Evolutionary conservation across 2,113 vertebrate species (phyloP).

Genomic region (Myxocyprinus asiaticus): DNA sequence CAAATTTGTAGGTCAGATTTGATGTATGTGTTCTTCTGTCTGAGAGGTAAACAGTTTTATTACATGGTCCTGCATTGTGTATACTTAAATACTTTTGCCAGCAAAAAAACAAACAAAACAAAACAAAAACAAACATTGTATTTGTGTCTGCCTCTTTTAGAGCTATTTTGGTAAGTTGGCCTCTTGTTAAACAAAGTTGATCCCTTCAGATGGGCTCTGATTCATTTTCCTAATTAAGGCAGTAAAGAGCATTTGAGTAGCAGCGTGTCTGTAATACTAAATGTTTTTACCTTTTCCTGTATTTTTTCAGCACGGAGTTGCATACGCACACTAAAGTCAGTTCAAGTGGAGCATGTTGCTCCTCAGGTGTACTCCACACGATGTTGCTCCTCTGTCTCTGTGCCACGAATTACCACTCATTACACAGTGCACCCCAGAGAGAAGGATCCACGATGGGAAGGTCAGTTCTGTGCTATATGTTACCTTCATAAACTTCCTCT

Average conservation of each 20-base stretch:
- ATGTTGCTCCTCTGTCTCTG: conserved; percentile 68
- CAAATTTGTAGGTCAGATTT: not conserved
- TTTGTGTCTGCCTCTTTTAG: too few species aligned
- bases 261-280: too few species aligned
- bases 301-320: conserved; percentile 81
- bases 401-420: conserved; percentile 90
- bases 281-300: too few species aligned
- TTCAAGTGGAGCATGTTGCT: conserved; percentile 69
- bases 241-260: too few species aligned
- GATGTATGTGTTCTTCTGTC: not conserved
- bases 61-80: too few species aligned
- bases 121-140: too few species aligned
- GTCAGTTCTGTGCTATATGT: conserved; percentile 63
- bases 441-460: conserved; percentile 94
- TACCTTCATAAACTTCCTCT: not conserved
- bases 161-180: too few species aligned
- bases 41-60: not conserved
- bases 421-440: conserved; percentile 89
- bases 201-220: too few species aligned
- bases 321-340: conserved; percentile 73
- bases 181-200: too few species aligned
- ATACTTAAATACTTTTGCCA: too few species aligned
- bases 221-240: too few species aligned
- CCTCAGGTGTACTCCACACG: conserved; percentile 63
- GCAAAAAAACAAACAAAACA: too few species aligned